Evolutionary conservation across 1,140 invertebrate species (phyloP).

Genomic region (Melipona quadrifasciata): DNA sequence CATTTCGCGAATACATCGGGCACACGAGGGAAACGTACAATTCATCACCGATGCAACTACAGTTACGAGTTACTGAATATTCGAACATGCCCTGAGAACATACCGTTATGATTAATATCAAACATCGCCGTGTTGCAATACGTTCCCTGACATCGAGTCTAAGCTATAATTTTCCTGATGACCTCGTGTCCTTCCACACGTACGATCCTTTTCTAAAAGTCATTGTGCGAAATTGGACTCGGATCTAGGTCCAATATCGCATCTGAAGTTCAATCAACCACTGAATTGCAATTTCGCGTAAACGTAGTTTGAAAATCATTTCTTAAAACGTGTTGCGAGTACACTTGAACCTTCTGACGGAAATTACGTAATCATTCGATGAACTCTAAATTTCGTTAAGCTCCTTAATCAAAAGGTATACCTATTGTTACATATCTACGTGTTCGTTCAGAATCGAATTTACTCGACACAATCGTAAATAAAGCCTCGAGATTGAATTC

Average conservation of each 20-base stretch:
- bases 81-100: conserved; percentile 19
- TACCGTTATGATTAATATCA: conserved; percentile 52
- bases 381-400: no score
- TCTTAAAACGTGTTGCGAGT: not conserved
- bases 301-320: not conserved
- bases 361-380: no score
- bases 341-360: not conserved
- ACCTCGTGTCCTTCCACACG: not conserved
- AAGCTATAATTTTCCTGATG: conserved; percentile 18
- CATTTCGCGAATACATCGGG: not conserved
- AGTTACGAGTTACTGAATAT: conserved; percentile 45
- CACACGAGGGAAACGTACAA: conserved; percentile 1
- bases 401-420: no score
- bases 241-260: not conserved
- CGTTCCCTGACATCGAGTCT: conserved; percentile 8
- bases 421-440: not conserved
- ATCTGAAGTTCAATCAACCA: not conserved
- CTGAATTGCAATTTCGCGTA: not conserved
- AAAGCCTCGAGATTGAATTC: no score
- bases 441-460: not conserved
- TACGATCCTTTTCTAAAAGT: conserved; percentile 9
- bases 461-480: not conserved
- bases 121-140: not conserved
- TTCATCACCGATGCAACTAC: conserved; percentile 41
- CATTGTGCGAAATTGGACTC: not conserved